Base-by-base conservation (phyloP, 2,888 invertebrate genomes). In the Drosophila emarginata region DNA sequence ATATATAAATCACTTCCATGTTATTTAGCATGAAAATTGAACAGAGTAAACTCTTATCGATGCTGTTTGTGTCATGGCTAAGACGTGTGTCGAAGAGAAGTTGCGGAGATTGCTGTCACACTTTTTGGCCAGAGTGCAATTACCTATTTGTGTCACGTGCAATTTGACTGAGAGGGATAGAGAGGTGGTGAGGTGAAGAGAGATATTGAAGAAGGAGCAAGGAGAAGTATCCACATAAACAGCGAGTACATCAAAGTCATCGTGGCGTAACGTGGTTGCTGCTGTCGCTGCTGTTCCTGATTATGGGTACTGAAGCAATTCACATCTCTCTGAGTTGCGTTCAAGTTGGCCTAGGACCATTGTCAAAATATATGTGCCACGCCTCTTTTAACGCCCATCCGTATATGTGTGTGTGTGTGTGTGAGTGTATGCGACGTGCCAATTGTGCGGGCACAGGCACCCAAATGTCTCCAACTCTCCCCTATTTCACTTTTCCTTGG, bases 121-220 rank as follows among this genome's bases (percentile, higher is more conserved):
- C 72, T 72, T 71, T 60, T 50, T 64, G 75, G 64, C 75, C 77
- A 72, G 70, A 77, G 74, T 78, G 81, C 79, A 87, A 89, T 89
- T 89, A 89, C 76, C 83, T 80, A 88, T 87, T 88, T 84, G 80
- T 79, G 83, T 85, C 81, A 89, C 89, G 89, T 87, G 83, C 78
- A 78, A 72, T 76, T 79, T 70, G 57, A 39, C 54, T 32, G n/a
- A 36, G n/a, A 28, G 32, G 4, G 50, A 18, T 1, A 21, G 53
- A 21, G 18, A 12, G 53, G 15, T 0, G 7, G 11, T 15, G 36
- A 4, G 32, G 7, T 28, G 32, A 32, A 4, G 2, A 11, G 51
- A n/a, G 68, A 40, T 57, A 57, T 53, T 61, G 69, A 68, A 59
- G 26, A 12, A 26, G 52, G 5, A 40, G 21, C 45, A 45, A 45